Evolutionary conservation across 2,113 vertebrate genomes (phyloP), one percentile per base, ranked within the genome.

Genomic region (Calidris pygmaea): DNA sequence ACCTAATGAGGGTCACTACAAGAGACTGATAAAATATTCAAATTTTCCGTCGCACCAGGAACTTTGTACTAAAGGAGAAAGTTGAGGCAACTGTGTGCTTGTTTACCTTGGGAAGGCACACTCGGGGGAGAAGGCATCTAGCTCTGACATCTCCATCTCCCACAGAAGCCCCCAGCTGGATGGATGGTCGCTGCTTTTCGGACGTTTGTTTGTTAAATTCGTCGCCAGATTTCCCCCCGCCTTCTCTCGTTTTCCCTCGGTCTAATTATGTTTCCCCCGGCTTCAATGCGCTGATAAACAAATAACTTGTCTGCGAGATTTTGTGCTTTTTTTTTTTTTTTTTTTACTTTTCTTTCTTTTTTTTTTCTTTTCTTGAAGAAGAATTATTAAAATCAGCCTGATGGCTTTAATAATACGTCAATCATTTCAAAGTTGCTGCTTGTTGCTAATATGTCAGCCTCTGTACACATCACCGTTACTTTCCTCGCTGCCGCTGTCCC

Each of bases 1-100:
- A 98, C 98, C 99, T 99, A 99, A 99, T 99, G 99, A 99, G 99
- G 99, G 99, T 99, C 99, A 99, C 98, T 98, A 98, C 98, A 98
- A 98, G 97, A 95, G 97, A 96, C 96, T 98, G 98, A 97, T 98
- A 97, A 98, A 98, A 98, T 98, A 98, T 98, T 98, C 98, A 97
- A 97, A 98, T 98, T 98, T 97, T 95, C 94, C 91, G 67, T 96
- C 97, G 86, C 98, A 90, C 97, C 97, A 89, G 97, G 97, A 97
- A 98, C 97, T 98, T 97, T 85, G 96, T 97, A 68, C 93, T 93
- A 92, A 86, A 73, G 84, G 85, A 96, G 96, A 98, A 98, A 98
- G 97, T 98, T 98, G 97, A 97, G 91, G 96, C 97, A 97, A 98
- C 95, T 97, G 91, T 95, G 93, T 82, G 59, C 88, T 90, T 97